Evolutionary conservation across 2,888 invertebrate genomes (phyloP).

Genomic region (Argynnis bischoffii): DNA sequence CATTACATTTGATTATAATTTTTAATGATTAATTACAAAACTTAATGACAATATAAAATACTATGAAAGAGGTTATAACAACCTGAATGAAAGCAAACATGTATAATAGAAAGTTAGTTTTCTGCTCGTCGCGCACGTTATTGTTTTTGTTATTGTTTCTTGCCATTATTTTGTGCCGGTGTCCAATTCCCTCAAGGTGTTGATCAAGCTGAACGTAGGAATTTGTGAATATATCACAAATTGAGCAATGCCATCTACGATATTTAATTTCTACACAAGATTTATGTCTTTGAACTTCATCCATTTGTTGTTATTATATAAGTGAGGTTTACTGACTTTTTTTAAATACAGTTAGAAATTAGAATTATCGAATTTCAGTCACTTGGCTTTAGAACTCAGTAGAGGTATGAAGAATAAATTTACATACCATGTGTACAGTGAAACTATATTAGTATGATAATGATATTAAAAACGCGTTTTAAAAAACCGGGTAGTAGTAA

Average conservation of each 20-base stretch:
- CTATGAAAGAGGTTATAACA: conserved; percentile 60
- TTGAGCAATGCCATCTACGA: conserved; percentile 61
- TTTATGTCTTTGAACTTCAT: conserved; percentile 45
- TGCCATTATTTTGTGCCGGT: conserved; percentile 61
- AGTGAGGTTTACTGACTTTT: too few species aligned
- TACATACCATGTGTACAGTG: too few species aligned
- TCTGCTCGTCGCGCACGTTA: conserved; percentile 47
- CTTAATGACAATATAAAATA: conserved; percentile 58
- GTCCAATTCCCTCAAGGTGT: conserved; percentile 70
- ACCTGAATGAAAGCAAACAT: conserved; percentile 58
- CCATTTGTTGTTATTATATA: conserved; percentile 39
- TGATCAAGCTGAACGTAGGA: conserved; percentile 71
- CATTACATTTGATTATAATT: conserved; percentile 44
- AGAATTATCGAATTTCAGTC: too few species aligned
- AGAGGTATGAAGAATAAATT: too few species aligned
- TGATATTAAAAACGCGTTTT: too few species aligned
- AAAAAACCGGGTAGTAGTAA: too few species aligned
- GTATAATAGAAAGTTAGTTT: conserved; percentile 57
- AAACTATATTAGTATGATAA: too few species aligned
- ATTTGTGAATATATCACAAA: conserved; percentile 68
- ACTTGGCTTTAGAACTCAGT: too few species aligned
- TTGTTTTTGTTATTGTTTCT: conserved; percentile 47
- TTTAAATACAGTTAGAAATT: too few species aligned
- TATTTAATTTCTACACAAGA: conserved; percentile 45
- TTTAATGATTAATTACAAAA: conserved; percentile 57